Conservation (phyloP, 1,140 invertebrate genomes). For the Penaeus vannamei region DNA sequence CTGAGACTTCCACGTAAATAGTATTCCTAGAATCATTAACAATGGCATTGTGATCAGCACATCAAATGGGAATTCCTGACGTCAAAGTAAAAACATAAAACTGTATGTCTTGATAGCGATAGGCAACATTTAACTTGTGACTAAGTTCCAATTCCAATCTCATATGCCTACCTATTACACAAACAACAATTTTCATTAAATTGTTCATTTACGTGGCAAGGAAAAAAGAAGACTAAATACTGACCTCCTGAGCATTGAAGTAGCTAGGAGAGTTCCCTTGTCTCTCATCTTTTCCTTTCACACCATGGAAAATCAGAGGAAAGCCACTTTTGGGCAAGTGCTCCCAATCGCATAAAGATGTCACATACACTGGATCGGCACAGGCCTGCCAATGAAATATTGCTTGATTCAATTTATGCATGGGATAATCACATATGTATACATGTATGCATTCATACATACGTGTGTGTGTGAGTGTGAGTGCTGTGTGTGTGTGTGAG, state of each 20-base stretch:
- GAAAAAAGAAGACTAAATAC: conserved; percentile 62
- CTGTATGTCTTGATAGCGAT: background rate
- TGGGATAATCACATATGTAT: no score
- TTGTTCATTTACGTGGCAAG: no score
- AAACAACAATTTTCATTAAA: no score
- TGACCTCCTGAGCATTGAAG: conserved; percentile 89
- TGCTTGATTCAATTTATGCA: no score
- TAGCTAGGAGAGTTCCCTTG: conserved; percentile 86
- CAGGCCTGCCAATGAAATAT: conserved; percentile 23
- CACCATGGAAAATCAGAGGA: conserved; percentile 87
- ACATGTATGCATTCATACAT: no score
- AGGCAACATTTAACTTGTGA: conserved; percentile 68
- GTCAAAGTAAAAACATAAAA: background rate
- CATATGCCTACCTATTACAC: no score
- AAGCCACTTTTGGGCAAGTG: conserved; percentile 70
- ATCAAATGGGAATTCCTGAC: no score
- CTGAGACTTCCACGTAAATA: no score
- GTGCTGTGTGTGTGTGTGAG: no score
- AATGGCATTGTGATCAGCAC: no score
- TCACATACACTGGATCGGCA: conserved; percentile 35
- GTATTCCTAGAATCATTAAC: no score
- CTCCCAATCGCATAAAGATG: conserved; percentile 50
- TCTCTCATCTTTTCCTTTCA: conserved; percentile 83
- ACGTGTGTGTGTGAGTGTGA: no score
- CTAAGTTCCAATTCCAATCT: conserved; percentile 36